Evolutionary conservation across 1,140 invertebrate species (phyloP).

Genomic region (Coenobita brevimanus): DNA sequence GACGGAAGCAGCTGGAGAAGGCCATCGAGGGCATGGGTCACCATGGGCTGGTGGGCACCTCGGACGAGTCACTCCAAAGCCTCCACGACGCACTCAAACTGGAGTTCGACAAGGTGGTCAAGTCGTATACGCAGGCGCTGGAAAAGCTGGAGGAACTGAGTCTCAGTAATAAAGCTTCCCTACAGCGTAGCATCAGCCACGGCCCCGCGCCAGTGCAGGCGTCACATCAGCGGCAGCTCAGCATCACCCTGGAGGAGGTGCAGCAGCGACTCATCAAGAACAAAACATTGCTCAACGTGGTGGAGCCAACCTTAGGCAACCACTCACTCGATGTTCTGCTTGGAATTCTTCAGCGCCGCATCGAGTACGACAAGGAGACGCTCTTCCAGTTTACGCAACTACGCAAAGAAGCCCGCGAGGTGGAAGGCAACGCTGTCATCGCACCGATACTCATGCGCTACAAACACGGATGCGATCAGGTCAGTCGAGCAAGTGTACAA

Average conservation of each 20-base stretch:
- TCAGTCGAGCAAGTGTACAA: too few relatives aligned
- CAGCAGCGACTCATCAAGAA: constrained; percentile 94
- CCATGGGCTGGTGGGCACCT: constrained; percentile 85
- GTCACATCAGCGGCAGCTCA: constrained; percentile 90
- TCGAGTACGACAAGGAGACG: constrained; percentile 82
- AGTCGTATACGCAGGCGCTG: constrained; percentile 89
- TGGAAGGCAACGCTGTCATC: constrained; percentile 75
- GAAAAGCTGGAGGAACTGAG: constrained; percentile 90
- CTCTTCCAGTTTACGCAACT: constrained; percentile 82
- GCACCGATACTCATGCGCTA: constrained; percentile 88
- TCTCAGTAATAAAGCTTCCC: constrained; percentile 72
- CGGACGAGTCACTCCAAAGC: constrained; percentile 77
- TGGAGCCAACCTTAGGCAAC: constrained; percentile 81
- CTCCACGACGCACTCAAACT: constrained; percentile 83
- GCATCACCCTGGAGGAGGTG: constrained; percentile 84
- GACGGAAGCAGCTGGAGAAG: constrained; percentile 83
- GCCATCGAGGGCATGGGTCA: constrained; percentile 89
- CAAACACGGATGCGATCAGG: constrained; percentile 84
- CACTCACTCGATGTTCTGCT: constrained; percentile 78
- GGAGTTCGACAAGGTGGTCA: constrained; percentile 87
- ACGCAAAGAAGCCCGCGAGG: constrained; percentile 82
- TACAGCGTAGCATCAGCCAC: constrained; percentile 74
- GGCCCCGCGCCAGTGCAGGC: constrained; percentile 88
- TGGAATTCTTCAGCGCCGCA: constrained; percentile 78
- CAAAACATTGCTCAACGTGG: constrained; percentile 88